A percentile compares a stretch with the other conserved stretches of the same genome.
These are phyloP conservation scores for Orcinus orca DNA, from an alignment of 2,113 vertebrate genomes.

Conservation along the genomic window DNA sequence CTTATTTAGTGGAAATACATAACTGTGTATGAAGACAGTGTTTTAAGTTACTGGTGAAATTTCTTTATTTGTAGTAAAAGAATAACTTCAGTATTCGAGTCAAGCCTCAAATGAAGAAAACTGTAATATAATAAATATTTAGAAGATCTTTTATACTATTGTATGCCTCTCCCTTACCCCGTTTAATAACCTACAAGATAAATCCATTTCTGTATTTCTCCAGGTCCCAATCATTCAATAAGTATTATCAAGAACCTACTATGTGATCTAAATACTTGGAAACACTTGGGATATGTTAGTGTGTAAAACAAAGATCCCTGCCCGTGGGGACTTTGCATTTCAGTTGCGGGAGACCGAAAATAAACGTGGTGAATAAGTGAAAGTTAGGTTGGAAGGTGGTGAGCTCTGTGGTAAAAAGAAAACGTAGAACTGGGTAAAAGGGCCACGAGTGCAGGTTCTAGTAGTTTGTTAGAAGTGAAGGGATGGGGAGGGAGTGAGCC, in stretches of 20 bases:
- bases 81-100: not conserved
- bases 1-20: not conserved
- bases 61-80: not conserved
- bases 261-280: not conserved
- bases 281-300: not conserved
- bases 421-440: not conserved
- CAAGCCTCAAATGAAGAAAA: not conserved
- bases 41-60: constrained; percentile 25
- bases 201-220: not conserved
- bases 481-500: not conserved
- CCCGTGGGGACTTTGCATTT: not conserved
- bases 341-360: not conserved
- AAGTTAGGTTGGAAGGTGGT: not conserved
- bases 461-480: not conserved
- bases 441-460: not conserved
- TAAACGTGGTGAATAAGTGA: not conserved
- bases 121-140: not conserved
- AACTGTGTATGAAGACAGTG: constrained; percentile 6
- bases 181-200: constrained; percentile 2
- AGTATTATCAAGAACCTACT: not conserved
- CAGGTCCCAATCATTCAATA: not conserved
- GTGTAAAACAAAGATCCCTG: not conserved
- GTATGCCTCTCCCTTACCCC: not conserved
- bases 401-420: not conserved
- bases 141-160: not conserved